These are phyloP conservation scores for Borostomias antarcticus DNA, from an alignment of 2,797 vertebrate genomes.

Conservation along the genomic window DNA sequence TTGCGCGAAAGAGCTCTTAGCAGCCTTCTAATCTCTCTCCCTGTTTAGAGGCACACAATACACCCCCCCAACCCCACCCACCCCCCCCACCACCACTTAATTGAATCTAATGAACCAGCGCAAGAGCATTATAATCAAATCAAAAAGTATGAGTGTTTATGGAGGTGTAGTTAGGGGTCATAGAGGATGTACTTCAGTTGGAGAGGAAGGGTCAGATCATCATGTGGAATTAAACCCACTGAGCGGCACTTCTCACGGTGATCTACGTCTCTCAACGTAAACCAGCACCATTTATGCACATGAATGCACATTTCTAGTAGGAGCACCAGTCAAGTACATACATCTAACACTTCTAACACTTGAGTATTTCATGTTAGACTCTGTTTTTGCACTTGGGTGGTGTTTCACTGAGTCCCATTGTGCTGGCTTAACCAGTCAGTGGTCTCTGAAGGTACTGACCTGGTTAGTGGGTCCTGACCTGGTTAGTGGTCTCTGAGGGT, in stretches of 20 bases:
- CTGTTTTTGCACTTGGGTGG: no score
- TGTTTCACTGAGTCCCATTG: no score
- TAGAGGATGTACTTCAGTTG: background rate
- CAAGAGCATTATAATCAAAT: conserved; percentile 41
- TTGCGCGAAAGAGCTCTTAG: conserved; percentile 62
- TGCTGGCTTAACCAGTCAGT: no score
- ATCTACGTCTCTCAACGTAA: background rate
- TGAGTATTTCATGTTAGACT: no score
- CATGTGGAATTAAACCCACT: background rate
- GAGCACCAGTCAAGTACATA: background rate
- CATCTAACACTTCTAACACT: no score
- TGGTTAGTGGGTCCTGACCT: no score
- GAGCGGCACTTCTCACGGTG: background rate
- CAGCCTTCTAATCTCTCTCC: conserved; percentile 63
- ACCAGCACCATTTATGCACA: background rate
- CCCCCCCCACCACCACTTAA: conserved; percentile 40
- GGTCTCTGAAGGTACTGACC: no score
- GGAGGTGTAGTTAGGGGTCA: conserved; percentile 6
- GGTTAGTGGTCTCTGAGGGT: no score
- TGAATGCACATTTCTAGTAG: background rate
- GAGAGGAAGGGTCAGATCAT: background rate
- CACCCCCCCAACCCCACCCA: conserved; percentile 23
- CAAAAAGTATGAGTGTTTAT: conserved; percentile 14
- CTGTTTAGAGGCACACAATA: conserved; percentile 48
- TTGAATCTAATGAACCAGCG: conserved; percentile 61